Evolutionary conservation across 2,888 invertebrate genomes (phyloP).

Genomic region (Eulithis testata): DNA sequence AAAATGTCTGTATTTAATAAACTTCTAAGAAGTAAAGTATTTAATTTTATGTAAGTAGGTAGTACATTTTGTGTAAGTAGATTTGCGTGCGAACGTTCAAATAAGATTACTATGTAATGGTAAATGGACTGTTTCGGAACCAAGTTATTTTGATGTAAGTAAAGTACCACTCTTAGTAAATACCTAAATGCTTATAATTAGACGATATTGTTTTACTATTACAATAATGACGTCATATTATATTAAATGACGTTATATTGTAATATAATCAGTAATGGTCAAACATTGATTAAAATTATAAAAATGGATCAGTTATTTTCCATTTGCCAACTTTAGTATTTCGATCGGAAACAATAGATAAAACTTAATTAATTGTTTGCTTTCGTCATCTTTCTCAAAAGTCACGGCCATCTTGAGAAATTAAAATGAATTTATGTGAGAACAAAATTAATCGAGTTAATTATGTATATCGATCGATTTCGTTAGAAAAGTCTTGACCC

Average conservation of each 20-base stretch:
- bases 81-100: slow-evolving; percentile 10
- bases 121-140: too few relatives aligned
- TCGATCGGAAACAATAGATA: neutral
- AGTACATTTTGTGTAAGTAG: neutral
- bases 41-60: too few relatives aligned
- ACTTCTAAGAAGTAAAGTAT: too few relatives aligned
- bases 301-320: slow-evolving; percentile 1
- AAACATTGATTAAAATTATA: too few relatives aligned
- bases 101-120: slow-evolving; percentile 8
- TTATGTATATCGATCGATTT: slow-evolving; percentile 42
- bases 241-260: too few relatives aligned
- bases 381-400: slow-evolving; percentile 25
- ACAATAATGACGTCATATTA: too few relatives aligned
- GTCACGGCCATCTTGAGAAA: slow-evolving; percentile 25
- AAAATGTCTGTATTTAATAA: too few relatives aligned
- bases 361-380: slow-evolving; percentile 18
- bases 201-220: too few relatives aligned
- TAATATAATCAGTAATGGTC: too few relatives aligned
- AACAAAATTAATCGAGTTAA: slow-evolving; percentile 26
- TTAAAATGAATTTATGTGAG: slow-evolving; percentile 20
- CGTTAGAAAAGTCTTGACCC: slow-evolving; percentile 40
- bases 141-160: too few relatives aligned
- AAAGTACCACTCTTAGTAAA: too few relatives aligned
- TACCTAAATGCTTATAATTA: too few relatives aligned
- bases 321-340: neutral